Percentiles rank a stretch among this genome's conserved stretches.
These are phyloP conservation scores for Drosophila imparisetae DNA, from an alignment of 2,888 invertebrate species.

Conservation along the genomic window DNA sequence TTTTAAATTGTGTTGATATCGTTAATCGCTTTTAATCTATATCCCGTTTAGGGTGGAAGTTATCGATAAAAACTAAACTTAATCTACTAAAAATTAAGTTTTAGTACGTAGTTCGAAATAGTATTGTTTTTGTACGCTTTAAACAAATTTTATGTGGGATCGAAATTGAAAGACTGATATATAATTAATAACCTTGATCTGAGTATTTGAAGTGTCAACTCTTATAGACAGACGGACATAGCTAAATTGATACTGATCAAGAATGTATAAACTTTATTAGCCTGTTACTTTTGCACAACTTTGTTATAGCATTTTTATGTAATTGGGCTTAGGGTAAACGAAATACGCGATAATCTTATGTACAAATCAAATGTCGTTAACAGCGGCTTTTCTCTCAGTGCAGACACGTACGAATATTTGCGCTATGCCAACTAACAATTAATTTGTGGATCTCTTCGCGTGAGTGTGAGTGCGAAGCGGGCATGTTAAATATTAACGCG, in stretches of 20 bases:
- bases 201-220: not conserved
- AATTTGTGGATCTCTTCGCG: slow-evolving; percentile 39
- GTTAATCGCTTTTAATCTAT: not conserved
- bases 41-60: not conserved
- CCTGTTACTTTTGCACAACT: not conserved
- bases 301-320: not conserved
- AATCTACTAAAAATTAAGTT: too few species aligned
- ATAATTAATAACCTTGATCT: not conserved
- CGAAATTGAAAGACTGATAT: not conserved
- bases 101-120: not conserved
- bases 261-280: not conserved
- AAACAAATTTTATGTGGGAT: not conserved
- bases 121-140: too few species aligned
- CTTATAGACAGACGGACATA: not conserved
- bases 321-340: not conserved
- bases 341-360: not conserved
- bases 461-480: slow-evolving; percentile 47
- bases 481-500: slow-evolving; percentile 69
- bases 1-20: not conserved
- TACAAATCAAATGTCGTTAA: not conserved
- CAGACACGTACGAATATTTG: slow-evolving; percentile 18
- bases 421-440: slow-evolving; percentile 62
- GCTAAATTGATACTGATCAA: not conserved
- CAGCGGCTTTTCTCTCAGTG: not conserved
- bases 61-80: not conserved